Base-by-base conservation (phyloP, 1,140 invertebrate genomes). In the silkworm (Bombyx mori) region DNA sequence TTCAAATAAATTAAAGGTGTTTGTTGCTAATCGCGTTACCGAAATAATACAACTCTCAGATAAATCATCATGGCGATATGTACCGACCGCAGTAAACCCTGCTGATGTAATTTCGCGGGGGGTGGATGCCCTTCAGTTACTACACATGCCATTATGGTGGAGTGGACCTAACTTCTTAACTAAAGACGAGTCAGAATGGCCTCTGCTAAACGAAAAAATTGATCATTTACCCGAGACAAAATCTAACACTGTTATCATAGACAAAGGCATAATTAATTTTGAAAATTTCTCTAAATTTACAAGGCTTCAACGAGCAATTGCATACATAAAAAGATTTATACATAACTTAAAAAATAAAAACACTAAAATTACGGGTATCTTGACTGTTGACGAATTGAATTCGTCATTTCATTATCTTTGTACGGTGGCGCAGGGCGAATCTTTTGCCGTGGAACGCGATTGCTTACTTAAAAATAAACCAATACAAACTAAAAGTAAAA, bases 21-120 rank as follows among this genome's bases (percentile, higher is more conserved):
- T 77, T 62, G 80, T 88, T 1, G 67, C 58, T 6, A 86, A 89
- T 62, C 56, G 79, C 35, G 65, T 85, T 0, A 22, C 57, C 0
- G 63, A 81, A 56, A 86, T 85, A 44, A 66, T 77, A 53, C 63
- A 73, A 9, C 12, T 73, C 1, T 68, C 71, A 0, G 8, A 54
- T 0, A 7, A 45, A 10, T 7, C 18, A 7, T 6, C 42, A 8
- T 88, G 81, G 79, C 43, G 35, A 1, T 54, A 59, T 35, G 50
- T 64, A 12, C 42, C 10, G 3, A 56, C 47, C 18, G 48, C 54
- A 6, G 4, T 42, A 12, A 74, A 74, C 56, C 71, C 71, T 9
- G 71, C 69, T 26, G 71, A 74, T 62, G 52, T 69, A 18, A 55
- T 74, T 22, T 67, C 66, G 7, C 49, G 69, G n/a, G n/a, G n/a